Base-by-base conservation (phyloP, 2,113 vertebrate genomes). In the Platichthys stellatus region DNA sequence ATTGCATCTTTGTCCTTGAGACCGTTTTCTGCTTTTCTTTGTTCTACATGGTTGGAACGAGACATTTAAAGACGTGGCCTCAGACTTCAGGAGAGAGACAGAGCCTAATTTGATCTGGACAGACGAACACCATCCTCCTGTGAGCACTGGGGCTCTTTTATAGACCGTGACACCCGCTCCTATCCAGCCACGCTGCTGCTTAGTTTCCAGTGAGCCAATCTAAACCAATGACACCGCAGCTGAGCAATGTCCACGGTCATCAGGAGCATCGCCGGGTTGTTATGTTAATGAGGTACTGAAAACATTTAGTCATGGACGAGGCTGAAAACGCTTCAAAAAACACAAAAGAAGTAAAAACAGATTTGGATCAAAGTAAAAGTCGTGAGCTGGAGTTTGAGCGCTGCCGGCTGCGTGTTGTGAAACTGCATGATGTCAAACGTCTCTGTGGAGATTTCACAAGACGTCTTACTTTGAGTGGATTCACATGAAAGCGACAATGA, bases 351-450 rank as follows among this genome's bases (percentile, higher is more conserved):
- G 54, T 56, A 51, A 65, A 67, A 76, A 79, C 56, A 73, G 64
- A 82, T 63, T 14, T 10, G 40, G 45, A 9, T 73, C n/a, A 59
- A 49, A 58, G 76, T 20, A 0, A 61, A 76, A n/a, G 31, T 62
- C n/a, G 5, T 0, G 60, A 15, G 76, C 0, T 6, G 47, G 13
- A 24, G 57, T 21, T 2, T 2, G 47, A 56, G 26, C 0, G 1
- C 12, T 62, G 63, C 47, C 45, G 68, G 60, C 60, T 10, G 53
- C 0, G 66, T 45, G 67, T 54, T 69, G 69, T 72, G 76, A 72
- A 84, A 77, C 63, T 62, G 60, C 26, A 18, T 56, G 47, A 65
- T 82, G 74, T 61, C 63, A 57, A 72, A 63, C 1, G 63, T 58
- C 57, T 69, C 23, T 40, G 26, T 35, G 28, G 63, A 21, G 4